Evolutionary conservation across 2,113 vertebrate species (phyloP), one percentile per base, ranked within the genome.

Genomic region (Rhynchomys soricoides): DNA sequence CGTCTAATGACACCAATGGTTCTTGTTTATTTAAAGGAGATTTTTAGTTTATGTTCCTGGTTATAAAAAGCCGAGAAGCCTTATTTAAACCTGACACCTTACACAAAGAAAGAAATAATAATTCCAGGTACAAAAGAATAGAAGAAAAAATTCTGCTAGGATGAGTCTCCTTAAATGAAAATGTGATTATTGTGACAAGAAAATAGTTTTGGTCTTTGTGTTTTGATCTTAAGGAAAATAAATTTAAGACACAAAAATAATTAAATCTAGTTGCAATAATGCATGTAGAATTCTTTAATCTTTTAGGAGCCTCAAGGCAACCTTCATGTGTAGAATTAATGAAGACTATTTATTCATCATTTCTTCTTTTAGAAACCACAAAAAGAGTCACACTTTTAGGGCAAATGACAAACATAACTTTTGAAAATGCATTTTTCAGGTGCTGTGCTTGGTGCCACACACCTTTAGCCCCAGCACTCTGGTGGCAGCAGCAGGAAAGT

Each of bases 391-490:
- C 40, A 94, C 82, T 90, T 95, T 71, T 48, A 95, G 45, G 52
- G 48, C 43, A 96, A 96, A 96, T 82, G 77, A 77, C 81, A 97
- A 85, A 94, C 91, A 78, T 92, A 11, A 3, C 5, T 87, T 82
- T 83, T n/a, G 4, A 62, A 31, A 93, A 82, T 92, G 37, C 71
- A 19, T 95, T 97, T 95, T 94, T 92, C 93, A 93, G 66, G 24
- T 64, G 22, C 7, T 62, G 13, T 6, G 3, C n/a, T 62, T 83
- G 24, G n/a, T 62, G n/a, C 43, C 24, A 10, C 3, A 26, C 7
- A 83, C 13, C 12, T 26, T 83, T 29, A 83, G 52, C 21, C 55
- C 81, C 24, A 29, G 81, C 21, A 43, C 7, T 4, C n/a, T 43
- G 57, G 81, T 43, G 57, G 13, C 57, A 83, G 55, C 8, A 3